Evolutionary conservation across 2,888 invertebrate species (phyloP), one percentile per base, ranked within the genome.

Genomic region (Agrochola circellaris): DNA sequence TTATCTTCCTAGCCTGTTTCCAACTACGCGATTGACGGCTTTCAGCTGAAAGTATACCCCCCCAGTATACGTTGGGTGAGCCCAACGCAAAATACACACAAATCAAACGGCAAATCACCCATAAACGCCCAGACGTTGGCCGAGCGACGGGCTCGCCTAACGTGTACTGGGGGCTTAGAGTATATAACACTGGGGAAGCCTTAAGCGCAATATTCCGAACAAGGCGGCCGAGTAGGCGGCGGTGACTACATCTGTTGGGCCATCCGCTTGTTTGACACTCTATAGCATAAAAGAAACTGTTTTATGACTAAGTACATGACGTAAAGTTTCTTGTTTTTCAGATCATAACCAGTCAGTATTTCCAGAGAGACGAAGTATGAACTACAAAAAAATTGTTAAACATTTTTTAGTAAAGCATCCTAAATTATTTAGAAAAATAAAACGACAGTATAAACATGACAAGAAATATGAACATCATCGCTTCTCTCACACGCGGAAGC

Each of bases 381-480:
- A 66, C 38, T 73, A 68, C 65, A 80, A 80, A 68, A 82, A 77
- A 75, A 58, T 72, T 34, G 51, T 75, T 17, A 76, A 60, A 13
- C 80, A 77, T 60, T 69, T 77, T 26, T 38, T 72, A 20, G 1
- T 9, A 17, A 77, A 77, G 17, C 85, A 86, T 75, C 86, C 75
- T 23, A 61, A 54, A 45, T 56, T 86, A 73, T 77, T 83, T 38
- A 86, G 56, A 68, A 68, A 67, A 48, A 65, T 69, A 48, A 77
- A 79, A 30, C 42, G 38, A 30, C 68, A 79, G 0, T 68, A 83
- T 61, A 77, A 74, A 66, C 60, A 61, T 23, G 58, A 54, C 9
- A 60, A 26, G 7, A 70, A 68, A 45, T 75, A 48, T 9, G 9
- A 67, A 5, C 48, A 64, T 13, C 70, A 34, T 13, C 38, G 13